These are phyloP conservation scores for Cherax quadricarinatus DNA, from an alignment of 1,140 invertebrate species.

Conservation along the genomic window DNA sequence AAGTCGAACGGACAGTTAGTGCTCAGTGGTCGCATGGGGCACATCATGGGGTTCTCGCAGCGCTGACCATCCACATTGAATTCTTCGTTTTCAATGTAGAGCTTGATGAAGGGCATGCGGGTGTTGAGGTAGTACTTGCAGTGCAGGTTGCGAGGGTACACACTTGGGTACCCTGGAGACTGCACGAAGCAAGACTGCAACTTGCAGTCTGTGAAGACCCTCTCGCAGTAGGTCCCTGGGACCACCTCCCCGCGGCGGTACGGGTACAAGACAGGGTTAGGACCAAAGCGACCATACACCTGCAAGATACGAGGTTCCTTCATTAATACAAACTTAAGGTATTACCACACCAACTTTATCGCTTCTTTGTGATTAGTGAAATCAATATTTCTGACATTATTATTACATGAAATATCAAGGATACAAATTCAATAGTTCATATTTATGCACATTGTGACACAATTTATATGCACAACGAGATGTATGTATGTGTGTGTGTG, in stretches of 20 bases:
- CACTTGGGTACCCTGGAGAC: conserved; percentile 92
- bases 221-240: conserved; percentile 90
- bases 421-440: no score
- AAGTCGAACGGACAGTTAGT: conserved; percentile 94
- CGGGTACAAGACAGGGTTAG: conserved; percentile 93
- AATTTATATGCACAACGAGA: no score
- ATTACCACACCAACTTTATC: not conserved
- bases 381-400: no score
- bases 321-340: not conserved
- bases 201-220: conserved; percentile 85
- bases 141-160: conserved; percentile 92
- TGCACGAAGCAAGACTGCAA: conserved; percentile 95
- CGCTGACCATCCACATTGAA: conserved; percentile 95
- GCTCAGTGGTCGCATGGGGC: conserved; percentile 92
- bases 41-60: conserved; percentile 96
- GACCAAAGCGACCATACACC: conserved; percentile 84
- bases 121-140: conserved; percentile 93
- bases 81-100: conserved; percentile 94
- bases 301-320: not conserved
- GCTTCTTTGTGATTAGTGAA: not conserved
- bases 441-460: no score
- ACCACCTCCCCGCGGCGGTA: conserved; percentile 89
- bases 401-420: no score
- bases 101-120: conserved; percentile 90
- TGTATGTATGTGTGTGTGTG: no score